Base-by-base conservation (phyloP, 2,113 vertebrate genomes). In the Hypanus sabinus region DNA sequence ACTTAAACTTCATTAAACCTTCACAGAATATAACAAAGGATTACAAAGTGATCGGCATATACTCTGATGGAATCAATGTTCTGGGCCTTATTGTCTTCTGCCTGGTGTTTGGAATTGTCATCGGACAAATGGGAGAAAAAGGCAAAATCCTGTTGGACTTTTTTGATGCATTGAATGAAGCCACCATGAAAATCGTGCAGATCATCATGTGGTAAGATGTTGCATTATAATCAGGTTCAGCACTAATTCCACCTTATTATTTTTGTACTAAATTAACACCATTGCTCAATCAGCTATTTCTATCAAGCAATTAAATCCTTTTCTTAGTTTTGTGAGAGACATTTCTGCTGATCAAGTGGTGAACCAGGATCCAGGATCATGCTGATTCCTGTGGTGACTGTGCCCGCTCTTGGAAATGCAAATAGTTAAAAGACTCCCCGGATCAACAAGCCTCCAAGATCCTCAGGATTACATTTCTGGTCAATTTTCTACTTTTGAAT, bases 71-170 rank as follows among this genome's bases (percentile, higher is more conserved):
- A 33, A 97, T 99, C 95, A 99, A 99, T 94, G 98, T 99, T 0
- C 95, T 99, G 94, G 99, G 99, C 30, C 96, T 99, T 33, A 99
- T 99, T 36, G 96, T 99, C 92, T 99, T 99, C 96, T 99, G 99
- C 14, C 97, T 99, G 8, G 97, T 98, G 18, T 99, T 99, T 87
- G 99, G 99, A 95, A 95, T 98, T 0, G 98, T 99, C 95, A 99
- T 99, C 20, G 98, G 99, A 36, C 98, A 99, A 95, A 99, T 99
- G 99, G 99, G 99, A 36, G 98, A 99, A 94, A 98, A 97, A 88
- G 99, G 99, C 20, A 97, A 98, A 83, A 97, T 99, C 94, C 96
- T 99, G 92, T 95, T 99, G 95, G 99, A 99, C 75, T 99, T 99
- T 91, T 99, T 99, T 94, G 98, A 98, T n/a, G 99, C 99, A 0